phyloP scores from a whole-genome alignment of 2,888 invertebrate genomes.

The Apocheima hispidaria region DNA sequence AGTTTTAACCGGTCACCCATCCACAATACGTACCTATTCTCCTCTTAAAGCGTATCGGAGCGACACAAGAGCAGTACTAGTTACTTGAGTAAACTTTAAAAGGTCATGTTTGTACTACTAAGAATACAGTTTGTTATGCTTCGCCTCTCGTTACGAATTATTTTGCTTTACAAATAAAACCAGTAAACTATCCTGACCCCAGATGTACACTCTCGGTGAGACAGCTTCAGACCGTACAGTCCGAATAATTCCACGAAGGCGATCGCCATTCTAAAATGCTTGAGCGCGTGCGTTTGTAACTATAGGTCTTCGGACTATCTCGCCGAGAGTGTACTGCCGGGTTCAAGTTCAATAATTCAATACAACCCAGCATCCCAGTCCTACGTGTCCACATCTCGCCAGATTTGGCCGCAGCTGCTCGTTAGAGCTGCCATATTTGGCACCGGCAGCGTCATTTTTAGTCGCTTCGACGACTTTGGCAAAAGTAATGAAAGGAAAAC shows the following conservation, averaged over 20 bases:
- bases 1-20: too few species aligned
- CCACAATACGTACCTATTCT: too few species aligned
- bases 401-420: slow-evolving; percentile 41
- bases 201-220: too few species aligned
- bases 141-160: background rate
- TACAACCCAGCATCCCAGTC: slow-evolving; percentile 20
- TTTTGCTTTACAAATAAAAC: slow-evolving; percentile 6
- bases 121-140: too few species aligned
- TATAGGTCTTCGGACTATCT: too few species aligned
- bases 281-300: too few species aligned
- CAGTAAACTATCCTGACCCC: slow-evolving; percentile 7
- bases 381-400: slow-evolving; percentile 39
- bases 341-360: slow-evolving; percentile 35
- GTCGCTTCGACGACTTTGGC: slow-evolving; percentile 36
- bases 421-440: slow-evolving; percentile 52
- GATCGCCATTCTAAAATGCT: too few species aligned
- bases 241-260: too few species aligned
- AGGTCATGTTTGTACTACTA: background rate
- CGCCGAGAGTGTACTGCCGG: too few species aligned
- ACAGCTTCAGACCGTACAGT: too few species aligned
- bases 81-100: background rate
- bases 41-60: too few species aligned
- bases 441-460: slow-evolving; percentile 38
- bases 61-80: too few species aligned
- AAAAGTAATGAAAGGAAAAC: slow-evolving; percentile 44